These are phyloP conservation scores for Hydrotaea diabolus DNA, from an alignment of 2,888 invertebrate species.

Conservation along the genomic window DNA sequence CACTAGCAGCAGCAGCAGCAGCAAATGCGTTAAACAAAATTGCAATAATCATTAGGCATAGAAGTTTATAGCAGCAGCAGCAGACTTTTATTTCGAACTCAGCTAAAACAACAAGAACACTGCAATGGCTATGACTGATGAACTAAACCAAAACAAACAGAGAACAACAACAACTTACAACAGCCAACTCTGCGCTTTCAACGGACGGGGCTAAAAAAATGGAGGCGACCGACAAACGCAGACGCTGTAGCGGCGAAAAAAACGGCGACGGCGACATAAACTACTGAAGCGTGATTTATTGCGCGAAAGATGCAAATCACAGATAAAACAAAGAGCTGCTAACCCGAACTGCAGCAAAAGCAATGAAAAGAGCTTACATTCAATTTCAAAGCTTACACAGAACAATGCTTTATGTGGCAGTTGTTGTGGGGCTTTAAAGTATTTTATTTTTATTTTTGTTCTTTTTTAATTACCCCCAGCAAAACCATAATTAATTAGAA, in stretches of 20 bases:
- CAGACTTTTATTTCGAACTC: constrained; percentile 49
- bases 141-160: background rate
- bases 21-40: constrained; percentile 42
- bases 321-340: constrained; percentile 69
- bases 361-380: constrained; percentile 1
- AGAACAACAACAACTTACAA: constrained; percentile 4
- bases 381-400: constrained; percentile 33
- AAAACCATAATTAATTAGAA: constrained; percentile 62
- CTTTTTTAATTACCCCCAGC: constrained; percentile 50
- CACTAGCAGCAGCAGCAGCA: constrained; percentile 14
- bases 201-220: background rate
- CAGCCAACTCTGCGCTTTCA: background rate
- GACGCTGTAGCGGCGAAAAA: constrained; percentile 45
- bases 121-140: background rate
- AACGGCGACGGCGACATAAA: constrained; percentile 55
- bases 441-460: background rate
- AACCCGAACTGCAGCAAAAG: background rate
- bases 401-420: background rate
- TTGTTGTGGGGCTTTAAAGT: too few relatives aligned
- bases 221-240: constrained; percentile 53
- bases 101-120: background rate
- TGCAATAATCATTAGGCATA: constrained; percentile 62
- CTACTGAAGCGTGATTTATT: constrained; percentile 73
- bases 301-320: constrained; percentile 73
- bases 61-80: constrained; percentile 1